These are phyloP conservation scores for Aptenodytes forsteri DNA, from an alignment of 2,113 vertebrate genomes.

Conservation along the genomic window DNA sequence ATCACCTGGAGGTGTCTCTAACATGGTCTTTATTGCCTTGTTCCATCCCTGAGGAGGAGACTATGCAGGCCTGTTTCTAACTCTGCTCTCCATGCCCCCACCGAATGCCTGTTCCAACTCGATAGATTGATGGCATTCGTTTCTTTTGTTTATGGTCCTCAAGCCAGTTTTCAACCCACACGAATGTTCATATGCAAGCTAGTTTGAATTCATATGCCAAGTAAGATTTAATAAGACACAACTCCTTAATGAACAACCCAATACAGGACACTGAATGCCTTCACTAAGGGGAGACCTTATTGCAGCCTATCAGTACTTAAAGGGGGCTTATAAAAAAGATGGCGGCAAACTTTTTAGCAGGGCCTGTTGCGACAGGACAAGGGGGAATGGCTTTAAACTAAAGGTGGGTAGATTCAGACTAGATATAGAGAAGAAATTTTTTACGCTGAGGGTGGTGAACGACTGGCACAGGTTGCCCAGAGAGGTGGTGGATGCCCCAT, in stretches of 20 bases:
- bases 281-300: background rate
- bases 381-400: too few relatives aligned
- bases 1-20: slow-evolving; percentile 22
- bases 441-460: too few relatives aligned
- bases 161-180: slow-evolving; percentile 62
- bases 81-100: background rate
- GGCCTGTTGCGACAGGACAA: too few relatives aligned
- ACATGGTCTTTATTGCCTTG: background rate
- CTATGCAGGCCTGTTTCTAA: background rate
- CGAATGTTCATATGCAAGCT: slow-evolving; percentile 1
- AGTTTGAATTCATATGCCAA: slow-evolving; percentile 12
- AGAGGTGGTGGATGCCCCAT: too few relatives aligned
- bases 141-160: slow-evolving; percentile 57
- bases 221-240: slow-evolving; percentile 9
- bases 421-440: too few relatives aligned
- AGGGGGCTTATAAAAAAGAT: too few relatives aligned
- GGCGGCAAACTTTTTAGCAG: too few relatives aligned
- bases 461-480: too few relatives aligned
- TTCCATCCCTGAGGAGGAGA: slow-evolving; percentile 6
- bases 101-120: slow-evolving; percentile 45
- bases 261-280: background rate
- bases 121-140: slow-evolving; percentile 55
- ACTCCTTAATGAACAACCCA: background rate
- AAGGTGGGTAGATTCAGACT: too few relatives aligned
- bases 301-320: too few relatives aligned